Conservation (phyloP, 2,113 vertebrate genomes). For the Mustela nigripes region DNA sequence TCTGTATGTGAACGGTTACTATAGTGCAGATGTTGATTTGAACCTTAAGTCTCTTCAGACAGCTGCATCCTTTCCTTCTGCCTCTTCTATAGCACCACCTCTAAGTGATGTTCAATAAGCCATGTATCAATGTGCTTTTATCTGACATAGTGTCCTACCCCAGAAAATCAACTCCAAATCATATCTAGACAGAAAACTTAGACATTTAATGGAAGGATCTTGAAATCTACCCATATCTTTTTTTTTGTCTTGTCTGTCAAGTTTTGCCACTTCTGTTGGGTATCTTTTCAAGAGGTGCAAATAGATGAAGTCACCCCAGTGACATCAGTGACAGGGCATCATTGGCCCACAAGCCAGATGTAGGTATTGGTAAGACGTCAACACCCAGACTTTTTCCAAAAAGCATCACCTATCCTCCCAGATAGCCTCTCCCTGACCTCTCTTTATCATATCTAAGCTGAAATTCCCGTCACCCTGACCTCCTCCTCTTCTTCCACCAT, state of each 20-base stretch:
- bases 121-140: not conserved
- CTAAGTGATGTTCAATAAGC: not conserved
- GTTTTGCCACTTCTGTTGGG: slow-evolving; percentile 53
- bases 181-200: not conserved
- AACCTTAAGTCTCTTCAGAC: not conserved
- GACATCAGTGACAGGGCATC: slow-evolving; percentile 73
- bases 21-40: not conserved
- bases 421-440: not conserved
- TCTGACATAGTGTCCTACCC: not conserved
- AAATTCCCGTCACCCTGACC: not conserved
- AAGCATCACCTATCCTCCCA: not conserved
- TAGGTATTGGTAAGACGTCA: slow-evolving; percentile 55
- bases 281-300: slow-evolving; percentile 63
- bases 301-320: slow-evolving; percentile 65
- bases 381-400: slow-evolving; percentile 48
- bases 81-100: not conserved
- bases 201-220: not conserved
- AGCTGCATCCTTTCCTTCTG: slow-evolving; percentile 15
- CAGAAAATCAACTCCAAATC: not conserved
- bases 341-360: slow-evolving; percentile 58
- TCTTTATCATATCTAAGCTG: not conserved
- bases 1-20: not conserved
- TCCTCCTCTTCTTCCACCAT: not conserved
- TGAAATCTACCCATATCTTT: not conserved
- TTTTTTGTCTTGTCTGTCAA: slow-evolving; percentile 50